These are phyloP conservation scores for Tetranychus truncatus DNA, from an alignment of 2,888 invertebrate species.

Conservation along the genomic window DNA sequence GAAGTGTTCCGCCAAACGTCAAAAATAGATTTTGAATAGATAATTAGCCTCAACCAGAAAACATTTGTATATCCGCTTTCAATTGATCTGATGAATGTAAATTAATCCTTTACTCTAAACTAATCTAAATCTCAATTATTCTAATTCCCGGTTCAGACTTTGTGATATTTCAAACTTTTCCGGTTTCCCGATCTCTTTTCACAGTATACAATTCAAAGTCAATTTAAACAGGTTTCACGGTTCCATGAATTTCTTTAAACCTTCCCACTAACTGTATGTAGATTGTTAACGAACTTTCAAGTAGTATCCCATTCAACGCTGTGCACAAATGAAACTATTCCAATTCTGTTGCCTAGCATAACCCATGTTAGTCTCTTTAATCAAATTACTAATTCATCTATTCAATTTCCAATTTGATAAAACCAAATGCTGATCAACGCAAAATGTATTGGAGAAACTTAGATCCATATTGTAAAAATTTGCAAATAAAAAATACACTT, in stretches of 20 bases:
- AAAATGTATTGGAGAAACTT: no score
- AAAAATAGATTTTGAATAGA: not conserved
- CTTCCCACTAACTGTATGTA: not conserved
- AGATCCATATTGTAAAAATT: no score
- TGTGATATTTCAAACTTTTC: not conserved
- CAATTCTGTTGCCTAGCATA: no score
- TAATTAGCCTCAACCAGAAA: not conserved
- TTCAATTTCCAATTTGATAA: no score
- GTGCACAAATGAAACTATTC: no score
- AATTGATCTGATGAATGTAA: conserved; percentile 1
- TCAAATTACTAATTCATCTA: no score
- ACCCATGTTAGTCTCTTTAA: no score
- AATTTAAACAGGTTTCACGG: not conserved
- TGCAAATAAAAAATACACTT: no score
- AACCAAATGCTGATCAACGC: no score
- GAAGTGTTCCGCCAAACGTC: not conserved
- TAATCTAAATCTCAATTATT: not conserved
- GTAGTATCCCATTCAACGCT: no score
- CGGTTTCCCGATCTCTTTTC: conserved; percentile 1
- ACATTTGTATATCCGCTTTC: not conserved
- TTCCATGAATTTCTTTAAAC: not conserved
- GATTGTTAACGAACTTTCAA: no score
- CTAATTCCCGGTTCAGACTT: not conserved
- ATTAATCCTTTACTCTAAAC: not conserved
- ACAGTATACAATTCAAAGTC: not conserved